Base-by-base conservation (phyloP, 2,797 vertebrate species). In the Pogoniulus pusillus region DNA sequence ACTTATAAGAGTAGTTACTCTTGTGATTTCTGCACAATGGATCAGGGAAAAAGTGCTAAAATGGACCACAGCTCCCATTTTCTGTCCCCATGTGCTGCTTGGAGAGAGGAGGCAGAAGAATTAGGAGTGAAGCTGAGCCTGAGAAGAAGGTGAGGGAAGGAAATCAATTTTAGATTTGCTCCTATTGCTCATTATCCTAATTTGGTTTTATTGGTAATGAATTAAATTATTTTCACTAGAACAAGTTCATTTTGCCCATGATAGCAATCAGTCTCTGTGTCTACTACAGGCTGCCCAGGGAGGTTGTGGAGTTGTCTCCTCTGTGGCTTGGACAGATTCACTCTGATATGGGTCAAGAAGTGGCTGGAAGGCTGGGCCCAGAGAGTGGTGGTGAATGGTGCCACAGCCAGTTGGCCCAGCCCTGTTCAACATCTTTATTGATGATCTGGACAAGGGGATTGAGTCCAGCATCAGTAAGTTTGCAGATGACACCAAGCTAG, bases 61-160 rank as follows among this genome's bases (percentile, higher is more conserved):
- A 29, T 1, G 6, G 39, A 32, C 32, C 4, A 5, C 45, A 41
- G 9, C 2, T 2, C 11, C 11, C 16, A 9, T 57, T 75, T 7
- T 7, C 24, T 8, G 3, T 6, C 16, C 32, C 30, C 6, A 27
- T 62, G 22, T 0, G 5, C 20, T 0, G 0, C 26, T 17, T 2
- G 2, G 2, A 4, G 15, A 16, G 17, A 68, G 15, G 27, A 86
- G 24, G 8, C 7, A 58, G 30, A 57, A 81, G 13, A 58, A 29
- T 15, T 64, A 35, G 27, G 30, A 63, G 5, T 27, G 26, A 80
- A 73, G 15, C 4, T 16, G 12, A 81, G 24, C 10, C 45, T 47
- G 22, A 24, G 59, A 71, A 63, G 58, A 81, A 30, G 10, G 3
- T 7, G 1, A 11, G 6, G 14, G 16, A 5, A 7, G 16, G 16